phyloP scores from a whole-genome alignment of 2,888 invertebrate genomes.

The Orchesella flavescens region DNA sequence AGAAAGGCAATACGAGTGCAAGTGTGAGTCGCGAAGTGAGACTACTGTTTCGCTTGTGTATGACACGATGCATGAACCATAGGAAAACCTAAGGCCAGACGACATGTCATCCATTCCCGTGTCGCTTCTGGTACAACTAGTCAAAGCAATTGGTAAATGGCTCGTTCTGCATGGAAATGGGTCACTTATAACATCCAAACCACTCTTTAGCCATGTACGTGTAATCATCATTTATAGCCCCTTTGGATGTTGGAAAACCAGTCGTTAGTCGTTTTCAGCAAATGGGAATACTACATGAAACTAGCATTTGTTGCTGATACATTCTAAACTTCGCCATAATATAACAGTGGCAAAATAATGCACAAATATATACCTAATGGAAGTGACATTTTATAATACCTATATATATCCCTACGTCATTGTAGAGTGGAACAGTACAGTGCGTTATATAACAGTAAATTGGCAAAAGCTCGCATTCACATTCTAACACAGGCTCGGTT shows the following conservation, averaged over 20 bases:
- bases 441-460: background rate
- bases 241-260: conserved; percentile 49
- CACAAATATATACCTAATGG: background rate
- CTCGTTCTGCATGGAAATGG: conserved; percentile 67
- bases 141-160: conserved; percentile 53
- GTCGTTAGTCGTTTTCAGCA: conserved; percentile 45
- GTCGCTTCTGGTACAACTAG: conserved; percentile 56
- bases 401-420: too few species aligned
- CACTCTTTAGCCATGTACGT: conserved; percentile 43
- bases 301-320: conserved; percentile 16
- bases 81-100: background rate
- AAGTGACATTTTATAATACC: too few species aligned
- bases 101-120: conserved; percentile 5
- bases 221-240: conserved; percentile 61
- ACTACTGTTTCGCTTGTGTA: too few species aligned
- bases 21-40: too few species aligned
- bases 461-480: background rate
- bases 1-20: too few species aligned
- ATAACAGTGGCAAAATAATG: background rate
- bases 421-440: too few species aligned
- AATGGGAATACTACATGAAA: conserved; percentile 52
- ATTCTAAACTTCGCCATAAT: background rate
- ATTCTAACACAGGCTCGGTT: background rate
- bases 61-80: too few species aligned
- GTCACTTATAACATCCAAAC: conserved; percentile 65